A percentile compares a stretch with the other conserved stretches of the same genome.
These are phyloP conservation scores for Phenganax marumi DNA, from an alignment of 92 coral and sea anemone species.

Conservation along the genomic window DNA sequence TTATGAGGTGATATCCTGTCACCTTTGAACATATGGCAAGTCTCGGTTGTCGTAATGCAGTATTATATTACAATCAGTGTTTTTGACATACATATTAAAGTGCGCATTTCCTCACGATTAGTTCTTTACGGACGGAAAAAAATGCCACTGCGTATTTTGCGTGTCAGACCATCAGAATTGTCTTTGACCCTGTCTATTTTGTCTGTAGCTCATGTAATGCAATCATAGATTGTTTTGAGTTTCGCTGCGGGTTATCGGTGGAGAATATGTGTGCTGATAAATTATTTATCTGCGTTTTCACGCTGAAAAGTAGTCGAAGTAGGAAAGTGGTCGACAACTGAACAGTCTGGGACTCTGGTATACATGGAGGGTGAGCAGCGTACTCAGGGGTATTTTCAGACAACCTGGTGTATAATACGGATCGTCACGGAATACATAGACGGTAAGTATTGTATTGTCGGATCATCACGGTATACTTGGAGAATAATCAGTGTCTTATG, in stretches of 20 bases:
- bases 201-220: not conserved
- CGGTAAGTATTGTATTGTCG: too few relatives aligned
- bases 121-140: not conserved
- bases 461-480: too few relatives aligned
- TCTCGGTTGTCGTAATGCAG: slow-evolving; percentile 14
- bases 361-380: too few relatives aligned
- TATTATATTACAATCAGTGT: slow-evolving; percentile 17
- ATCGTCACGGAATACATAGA: too few relatives aligned
- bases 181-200: not conserved
- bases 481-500: too few relatives aligned
- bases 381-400: too few relatives aligned
- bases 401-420: too few relatives aligned
- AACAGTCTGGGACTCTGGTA: too few relatives aligned
- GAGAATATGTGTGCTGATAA: not conserved
- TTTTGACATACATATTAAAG: not conserved
- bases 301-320: too few relatives aligned
- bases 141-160: not conserved
- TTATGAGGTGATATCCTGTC: not conserved
- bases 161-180: not conserved
- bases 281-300: slow-evolving; percentile 2
- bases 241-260: not conserved
- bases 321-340: too few relatives aligned
- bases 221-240: not conserved
- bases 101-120: not conserved
- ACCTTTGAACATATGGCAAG: not conserved